Evolutionary conservation across 2,797 vertebrate genomes (phyloP).

Genomic region (Vespertilio murinus): DNA sequence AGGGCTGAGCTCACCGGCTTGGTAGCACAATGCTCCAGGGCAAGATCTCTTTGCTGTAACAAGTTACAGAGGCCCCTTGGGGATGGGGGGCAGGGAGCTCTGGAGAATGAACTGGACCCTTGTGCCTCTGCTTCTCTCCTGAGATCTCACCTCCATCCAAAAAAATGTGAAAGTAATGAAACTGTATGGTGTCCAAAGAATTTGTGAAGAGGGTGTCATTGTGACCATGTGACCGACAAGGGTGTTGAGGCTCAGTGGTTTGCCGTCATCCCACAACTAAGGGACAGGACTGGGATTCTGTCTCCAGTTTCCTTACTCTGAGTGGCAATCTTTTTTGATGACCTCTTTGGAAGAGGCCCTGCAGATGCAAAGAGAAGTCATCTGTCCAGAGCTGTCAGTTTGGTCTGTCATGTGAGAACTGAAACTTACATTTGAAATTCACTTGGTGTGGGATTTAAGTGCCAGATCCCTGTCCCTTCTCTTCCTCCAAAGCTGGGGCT

Average conservation of each 20-base stretch:
- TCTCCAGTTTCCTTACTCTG: neutral
- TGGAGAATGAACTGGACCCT: constrained; percentile 57
- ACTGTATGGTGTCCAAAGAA: neutral
- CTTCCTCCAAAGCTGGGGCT: neutral
- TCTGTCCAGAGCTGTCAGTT: neutral
- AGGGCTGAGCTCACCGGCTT: constrained; percentile 83
- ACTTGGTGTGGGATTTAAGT: neutral
- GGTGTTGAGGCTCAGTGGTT: neutral
- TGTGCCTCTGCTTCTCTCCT: neutral
- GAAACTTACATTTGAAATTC: neutral
- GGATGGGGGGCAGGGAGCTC: constrained; percentile 76
- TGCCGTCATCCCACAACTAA: neutral
- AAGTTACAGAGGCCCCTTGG: constrained; percentile 78
- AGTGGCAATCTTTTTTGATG: neutral
- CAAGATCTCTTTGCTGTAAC: constrained; percentile 84
- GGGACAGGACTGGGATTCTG: neutral
- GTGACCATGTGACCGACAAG: neutral
- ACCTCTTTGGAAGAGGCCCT: neutral
- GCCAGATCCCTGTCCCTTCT: neutral
- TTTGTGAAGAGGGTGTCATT: neutral
- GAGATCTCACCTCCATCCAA: neutral
- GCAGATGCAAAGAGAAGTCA: neutral
- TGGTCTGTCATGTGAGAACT: neutral
- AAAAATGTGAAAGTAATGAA: neutral
- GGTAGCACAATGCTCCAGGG: constrained; percentile 84